Evolutionary conservation across 2,113 vertebrate species (phyloP), one percentile per base, ranked within the genome.

Genomic region (Semicossyphus pulcher): DNA sequence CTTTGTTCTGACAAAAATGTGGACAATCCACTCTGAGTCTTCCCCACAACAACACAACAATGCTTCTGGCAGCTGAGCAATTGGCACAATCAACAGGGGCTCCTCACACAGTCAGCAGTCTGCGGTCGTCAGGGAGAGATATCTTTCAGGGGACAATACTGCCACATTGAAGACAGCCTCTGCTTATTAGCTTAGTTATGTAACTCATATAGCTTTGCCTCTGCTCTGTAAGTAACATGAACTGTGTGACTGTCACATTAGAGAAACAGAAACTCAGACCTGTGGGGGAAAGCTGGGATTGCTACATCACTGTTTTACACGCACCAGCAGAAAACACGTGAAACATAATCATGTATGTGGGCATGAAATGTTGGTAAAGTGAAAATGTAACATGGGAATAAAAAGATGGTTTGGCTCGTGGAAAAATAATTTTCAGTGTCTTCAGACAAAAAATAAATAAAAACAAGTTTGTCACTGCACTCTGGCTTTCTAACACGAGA

Each of bases 311-410:
- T 51, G 37, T 8, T 14, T n/a, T 11, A 41, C 54, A 66, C 29
- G 47, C 49, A 60, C 60, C 57, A 45, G 57, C 71, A 85, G 57
- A 31, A 70, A 86, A 74, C 60, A 80, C 53, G 37, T 29, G 51
- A 82, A 56, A 49, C 70, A 21, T 10, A 0, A 11, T 10, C 21
- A 74, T 25, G 66, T 18, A 28, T 31, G 76, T 72, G 59, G 53
- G 23, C 18, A 81, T 84, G 80, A 53, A 56, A 85, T 86, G 77
- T 29, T 48, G 21, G 45, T 20, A 41, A 31, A 58, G 44, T 62
- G 70, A 62, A n/a, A 65, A 84, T 81, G 68, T 58, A 23, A 37
- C 53, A 64, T 45, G 14, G 3, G 18, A 20, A 34, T 21, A 5
- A 69, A 39, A 69, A 39, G 47, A 23, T 37, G n/a, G 20, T 21